phyloP scores from a whole-genome alignment of 1,140 invertebrate species.

The Pararge aegeria region DNA sequence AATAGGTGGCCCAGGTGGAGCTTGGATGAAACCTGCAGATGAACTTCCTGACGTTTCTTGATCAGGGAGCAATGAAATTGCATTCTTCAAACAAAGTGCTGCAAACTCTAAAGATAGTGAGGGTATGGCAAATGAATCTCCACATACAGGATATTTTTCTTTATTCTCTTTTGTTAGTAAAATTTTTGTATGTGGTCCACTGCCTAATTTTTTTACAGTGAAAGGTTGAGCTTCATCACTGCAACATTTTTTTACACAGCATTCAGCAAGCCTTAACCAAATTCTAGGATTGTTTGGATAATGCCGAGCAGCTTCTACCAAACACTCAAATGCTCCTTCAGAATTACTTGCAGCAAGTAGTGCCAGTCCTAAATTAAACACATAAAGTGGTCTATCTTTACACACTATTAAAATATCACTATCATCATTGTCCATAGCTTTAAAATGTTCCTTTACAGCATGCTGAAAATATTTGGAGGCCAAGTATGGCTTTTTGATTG shows the following conservation, averaged over 20 bases:
- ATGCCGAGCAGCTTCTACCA: conserved; percentile 92
- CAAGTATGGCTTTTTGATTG: conserved; percentile 92
- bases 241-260: conserved; percentile 83
- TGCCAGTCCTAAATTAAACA: conserved; percentile 95
- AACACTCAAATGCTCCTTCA: conserved; percentile 93
- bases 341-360: conserved; percentile 90
- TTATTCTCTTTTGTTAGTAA: conserved; percentile 61
- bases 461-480: conserved; percentile 92
- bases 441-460: conserved; percentile 90
- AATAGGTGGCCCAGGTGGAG: conserved; percentile 67
- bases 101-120: conserved; percentile 95
- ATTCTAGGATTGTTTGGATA: conserved; percentile 93
- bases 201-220: conserved; percentile 66
- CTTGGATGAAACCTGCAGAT: conserved; percentile 59
- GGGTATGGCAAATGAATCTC: conserved; percentile 89
- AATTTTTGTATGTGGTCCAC: conserved; percentile 68
- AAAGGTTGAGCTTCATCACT: conserved; percentile 63
- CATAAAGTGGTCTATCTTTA: conserved; percentile 88
- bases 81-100: conserved; percentile 92
- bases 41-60: conserved; percentile 56
- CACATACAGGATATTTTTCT: conserved; percentile 78
- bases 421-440: conserved; percentile 66
- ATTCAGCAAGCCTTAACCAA: conserved; percentile 96
- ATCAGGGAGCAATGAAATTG: conserved; percentile 82
- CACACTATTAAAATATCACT: conserved; percentile 65